Conservation (phyloP, 2,888 invertebrate species). For the Pachycephus smyrnensis region DNA sequence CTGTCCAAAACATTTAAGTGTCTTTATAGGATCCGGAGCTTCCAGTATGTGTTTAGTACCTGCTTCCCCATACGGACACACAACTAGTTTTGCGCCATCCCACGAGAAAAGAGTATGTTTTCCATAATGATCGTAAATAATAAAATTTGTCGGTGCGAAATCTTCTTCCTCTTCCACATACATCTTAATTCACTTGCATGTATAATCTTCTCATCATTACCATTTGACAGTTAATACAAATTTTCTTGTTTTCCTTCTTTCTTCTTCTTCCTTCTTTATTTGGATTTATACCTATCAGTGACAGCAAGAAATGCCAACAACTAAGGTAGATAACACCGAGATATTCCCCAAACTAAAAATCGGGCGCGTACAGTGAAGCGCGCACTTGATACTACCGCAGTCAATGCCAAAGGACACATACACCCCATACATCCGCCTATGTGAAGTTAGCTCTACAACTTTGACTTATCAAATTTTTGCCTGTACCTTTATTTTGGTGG, state of each 20-base stretch:
- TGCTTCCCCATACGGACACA: constrained; percentile 40
- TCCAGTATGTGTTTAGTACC: constrained; percentile 19
- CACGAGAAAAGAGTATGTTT: constrained; percentile 53
- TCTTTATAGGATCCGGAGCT: constrained; percentile 47
- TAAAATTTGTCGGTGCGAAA: constrained; percentile 45
- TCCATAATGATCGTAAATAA: constrained; percentile 50
- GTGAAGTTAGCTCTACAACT: no score
- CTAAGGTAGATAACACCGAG: no score
- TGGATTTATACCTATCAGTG: no score
- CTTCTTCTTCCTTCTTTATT: no score
- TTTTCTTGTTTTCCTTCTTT: background rate
- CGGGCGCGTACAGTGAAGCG: no score
- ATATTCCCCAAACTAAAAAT: no score
- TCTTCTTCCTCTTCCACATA: constrained; percentile 12
- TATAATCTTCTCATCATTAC: background rate
- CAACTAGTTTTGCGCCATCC: constrained; percentile 40
- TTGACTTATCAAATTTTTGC: no score
- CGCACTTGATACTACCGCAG: no score
- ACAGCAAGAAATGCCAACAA: no score
- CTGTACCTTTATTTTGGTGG: no score
- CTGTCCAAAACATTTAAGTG: constrained; percentile 40
- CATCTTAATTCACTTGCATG: constrained; percentile 3
- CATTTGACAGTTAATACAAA: background rate
- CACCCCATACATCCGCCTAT: no score
- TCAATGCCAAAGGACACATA: no score